Evolutionary conservation across 2,888 invertebrate species (phyloP), one percentile per base, ranked within the genome.

Genomic region (Arge pagana): DNA sequence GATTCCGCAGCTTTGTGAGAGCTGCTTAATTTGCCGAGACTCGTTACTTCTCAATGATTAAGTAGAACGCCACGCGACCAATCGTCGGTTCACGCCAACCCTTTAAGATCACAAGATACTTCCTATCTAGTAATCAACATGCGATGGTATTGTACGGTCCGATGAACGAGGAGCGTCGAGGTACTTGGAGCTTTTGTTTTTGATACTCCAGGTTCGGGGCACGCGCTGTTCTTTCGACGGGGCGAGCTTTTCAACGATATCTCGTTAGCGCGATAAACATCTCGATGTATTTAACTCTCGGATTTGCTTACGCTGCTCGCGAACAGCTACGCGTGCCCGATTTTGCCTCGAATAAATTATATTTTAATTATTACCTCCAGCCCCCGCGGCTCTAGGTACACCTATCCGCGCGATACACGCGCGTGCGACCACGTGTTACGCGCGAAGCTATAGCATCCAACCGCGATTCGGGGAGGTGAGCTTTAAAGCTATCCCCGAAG

Each of bases 31-130:
- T 45, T 45, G 23, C 15, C 31, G 45, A 26, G 28, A 35, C 45
- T 45, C 35, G 35, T 33, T 45, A 35, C 33, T 24, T 45, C 23
- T 13, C 35, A 33, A 45, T 45, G 45, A 45, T 45, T 45, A 45
- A 45, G 33, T 33, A 45, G 45, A 16, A 15, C 31, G 45, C 45
- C 45, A 45, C 45, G 45, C 35, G 45, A 33, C 45, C 45, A 35
- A 45, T 45, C 24, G 23, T 21, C 21, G 10, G 45, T 45, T 45
- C 45, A 45, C 45, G 45, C 45, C 45, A 45, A 35, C 45, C 45
- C 45, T 45, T 45, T 45, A 45, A 45, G 45, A 45, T 45, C 35
- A 45, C 45, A 45, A 45, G 45, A 45, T 45, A 45, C 19, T 42
- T 42, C 30, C 31, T 42, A 42, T 42, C 42, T 19, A 23, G 31